phyloP scores from a whole-genome alignment of 2,797 vertebrate genomes.

The Paedocypris micromegethes region DNA sequence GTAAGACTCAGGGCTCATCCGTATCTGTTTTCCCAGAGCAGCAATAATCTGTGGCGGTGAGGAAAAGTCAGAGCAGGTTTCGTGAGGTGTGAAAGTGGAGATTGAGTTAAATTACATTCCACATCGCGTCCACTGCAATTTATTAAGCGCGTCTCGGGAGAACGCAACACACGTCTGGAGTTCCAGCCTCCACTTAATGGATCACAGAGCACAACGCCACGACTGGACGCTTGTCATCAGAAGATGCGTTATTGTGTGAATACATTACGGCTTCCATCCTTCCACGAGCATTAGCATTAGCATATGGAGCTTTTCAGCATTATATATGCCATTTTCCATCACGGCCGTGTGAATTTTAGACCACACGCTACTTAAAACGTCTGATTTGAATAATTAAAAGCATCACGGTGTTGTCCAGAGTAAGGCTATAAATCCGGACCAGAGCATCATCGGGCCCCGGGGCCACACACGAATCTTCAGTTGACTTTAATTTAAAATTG shows the following conservation, averaged over 20 bases:
- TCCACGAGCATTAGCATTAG: too few relatives aligned
- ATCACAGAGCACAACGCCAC: background rate
- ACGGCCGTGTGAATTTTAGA: constrained; percentile 25
- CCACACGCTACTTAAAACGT: constrained; percentile 36
- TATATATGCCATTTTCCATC: constrained; percentile 11
- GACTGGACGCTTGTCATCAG: background rate
- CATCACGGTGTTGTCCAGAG: constrained; percentile 29
- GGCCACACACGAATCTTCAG: too few relatives aligned
- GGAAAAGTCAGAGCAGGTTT: constrained; percentile 18
- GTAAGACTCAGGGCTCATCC: constrained; percentile 12
- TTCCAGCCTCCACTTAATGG: constrained; percentile 19
- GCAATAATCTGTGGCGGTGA: constrained; percentile 29
- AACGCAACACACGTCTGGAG: constrained; percentile 47
- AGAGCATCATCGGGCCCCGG: constrained; percentile 2
- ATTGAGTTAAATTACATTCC: constrained; percentile 57
- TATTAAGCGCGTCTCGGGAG: constrained; percentile 53
- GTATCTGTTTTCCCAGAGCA: constrained; percentile 8
- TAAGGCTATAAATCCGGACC: constrained; percentile 21
- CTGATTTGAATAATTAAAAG: constrained; percentile 50
- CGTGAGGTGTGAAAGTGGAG: constrained; percentile 41
- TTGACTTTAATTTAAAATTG: too few relatives aligned
- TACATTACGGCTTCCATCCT: too few relatives aligned
- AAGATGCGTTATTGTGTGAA: too few relatives aligned
- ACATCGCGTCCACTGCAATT: constrained; percentile 59
- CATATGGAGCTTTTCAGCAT: background rate